Evolutionary conservation across 2,888 invertebrate genomes (phyloP), one percentile per base, ranked within the genome.

Genomic region (Xylocampa areola): DNA sequence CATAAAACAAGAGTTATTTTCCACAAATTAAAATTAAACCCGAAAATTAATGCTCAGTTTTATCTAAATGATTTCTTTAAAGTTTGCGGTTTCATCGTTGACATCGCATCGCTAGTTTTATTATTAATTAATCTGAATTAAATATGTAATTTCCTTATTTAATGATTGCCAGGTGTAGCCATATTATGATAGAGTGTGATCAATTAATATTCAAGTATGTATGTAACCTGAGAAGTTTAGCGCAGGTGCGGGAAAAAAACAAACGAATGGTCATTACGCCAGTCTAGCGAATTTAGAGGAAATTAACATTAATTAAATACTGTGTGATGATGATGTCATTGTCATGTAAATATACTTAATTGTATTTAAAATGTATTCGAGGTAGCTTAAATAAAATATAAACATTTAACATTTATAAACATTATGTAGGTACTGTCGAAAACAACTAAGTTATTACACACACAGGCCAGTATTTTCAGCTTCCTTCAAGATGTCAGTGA

Each of bases 251-350:
- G 44, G 27, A 60, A 53, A 49, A 55, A 51, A 11, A 23, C 49
- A 41, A 19, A 36, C 47, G 11, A 41, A 14, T 14, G 29, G 17
- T 36, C 48, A 29, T 19, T 23, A 44, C 47, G 74, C 43, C 36
- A 39, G 72, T 74, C 68, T 72, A 33, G 45, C 16, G 17, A 57
- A 61, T 61, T 58, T 47, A 33, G 44, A 39, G 23, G 52, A 48
- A 55, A 73, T 61, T 69, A 64, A 61, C 47, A 66, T 57, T 66
- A 69, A 73, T 69, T 72, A 67, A 36, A n/a, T n/a, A n/a, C n/a
- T 40, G 8, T 37, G 23, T 29, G 30, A 67, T 32, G 25, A 58
- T 74, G 70, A 76, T 67, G 55, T 76, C 73, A 74, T 54, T 44
- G 35, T 8, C 14, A 10, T 17, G 21, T 45, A 37, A 59, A 64